Evolutionary conservation across 2,797 vertebrate species (phyloP).

Genomic region (Pipistrellus nathusii): DNA sequence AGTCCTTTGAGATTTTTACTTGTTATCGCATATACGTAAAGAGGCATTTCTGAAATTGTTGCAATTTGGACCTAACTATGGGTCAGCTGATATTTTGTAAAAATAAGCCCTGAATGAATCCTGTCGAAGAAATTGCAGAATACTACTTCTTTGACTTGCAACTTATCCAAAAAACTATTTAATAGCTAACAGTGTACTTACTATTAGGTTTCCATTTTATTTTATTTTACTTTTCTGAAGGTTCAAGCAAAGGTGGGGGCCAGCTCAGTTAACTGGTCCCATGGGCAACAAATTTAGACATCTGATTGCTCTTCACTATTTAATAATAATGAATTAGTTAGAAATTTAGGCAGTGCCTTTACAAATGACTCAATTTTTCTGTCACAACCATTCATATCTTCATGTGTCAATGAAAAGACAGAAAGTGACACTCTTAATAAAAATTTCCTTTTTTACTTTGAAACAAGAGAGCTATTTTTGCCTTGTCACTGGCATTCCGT

Average conservation of each 20-base stretch:
- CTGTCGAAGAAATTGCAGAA: conserved; percentile 71
- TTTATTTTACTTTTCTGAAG: conserved; percentile 20
- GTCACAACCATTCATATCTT: neutral
- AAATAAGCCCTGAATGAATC: conserved; percentile 65
- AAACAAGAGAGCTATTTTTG: conserved; percentile 58
- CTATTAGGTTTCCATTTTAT: neutral
- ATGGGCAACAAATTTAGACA: neutral
- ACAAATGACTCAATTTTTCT: neutral
- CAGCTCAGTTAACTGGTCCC: neutral
- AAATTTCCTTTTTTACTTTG: conserved; percentile 53
- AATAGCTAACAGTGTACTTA: conserved; percentile 63
- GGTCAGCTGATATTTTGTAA: conserved; percentile 71
- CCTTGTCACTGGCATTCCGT: neutral
- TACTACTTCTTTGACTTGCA: conserved; percentile 73
- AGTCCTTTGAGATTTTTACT: neutral
- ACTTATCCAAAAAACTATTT: conserved; percentile 57
- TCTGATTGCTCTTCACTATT: conserved; percentile 25
- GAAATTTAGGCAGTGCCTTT: conserved; percentile 11
- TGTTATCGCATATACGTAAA: neutral
- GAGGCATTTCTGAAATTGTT: neutral
- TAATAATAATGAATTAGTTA: conserved; percentile 40
- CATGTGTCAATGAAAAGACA: neutral
- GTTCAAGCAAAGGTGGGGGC: neutral
- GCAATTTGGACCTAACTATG: neutral
- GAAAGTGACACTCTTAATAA: neutral